Evolutionary conservation across 2,888 invertebrate species (phyloP), one percentile per base, ranked within the genome.

Genomic region (Iselma pallidipennis): DNA sequence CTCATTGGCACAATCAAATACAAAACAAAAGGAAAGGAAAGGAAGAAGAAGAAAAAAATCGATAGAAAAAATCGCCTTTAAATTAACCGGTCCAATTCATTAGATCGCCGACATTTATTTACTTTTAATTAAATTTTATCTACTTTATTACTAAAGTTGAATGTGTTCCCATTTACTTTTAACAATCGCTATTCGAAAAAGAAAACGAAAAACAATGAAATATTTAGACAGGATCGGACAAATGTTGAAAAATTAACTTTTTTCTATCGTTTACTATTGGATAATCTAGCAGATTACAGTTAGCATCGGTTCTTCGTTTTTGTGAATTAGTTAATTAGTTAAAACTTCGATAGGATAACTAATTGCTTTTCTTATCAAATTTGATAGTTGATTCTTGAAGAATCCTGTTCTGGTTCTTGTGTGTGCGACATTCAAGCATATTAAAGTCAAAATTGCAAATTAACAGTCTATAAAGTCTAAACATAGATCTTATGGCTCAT

Each of bases 41-140:
- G n/a, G n/a, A n/a, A n/a, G n/a, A n/a, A n/a, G n/a, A n/a, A n/a
- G n/a, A n/a, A n/a, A n/a, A n/a, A n/a, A n/a, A n/a, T n/a, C n/a
- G n/a, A n/a, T n/a, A n/a, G n/a, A n/a, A 14, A 68, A 66, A 66
- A 66, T 70, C 68, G 65, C 65, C n/a, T 69, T 71, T 66, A 71
- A 73, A 74, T 74, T 72, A 72, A 74, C 76, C 68, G 71, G 72
- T 71, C 67, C 70, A 69, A 71, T 72, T 75, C 74, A 74, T 75
- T 75, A 74, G 68, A 61, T 61, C 61, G n/a, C 65, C 66, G 70
- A 74, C 71, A 66, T 71, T 73, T 76, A 72, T 75, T 75, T 75
- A 74, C 72, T 74, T 75, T 75, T 75, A 75, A 76, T 76, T 75
- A 74, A 75, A 76, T 74, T 73, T 74, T 74, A 73, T 74, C 73